These are phyloP conservation scores for Apostichopus californicus DNA, from an alignment of 35 echinoderm and acorn worm species.

Conservation along the genomic window DNA sequence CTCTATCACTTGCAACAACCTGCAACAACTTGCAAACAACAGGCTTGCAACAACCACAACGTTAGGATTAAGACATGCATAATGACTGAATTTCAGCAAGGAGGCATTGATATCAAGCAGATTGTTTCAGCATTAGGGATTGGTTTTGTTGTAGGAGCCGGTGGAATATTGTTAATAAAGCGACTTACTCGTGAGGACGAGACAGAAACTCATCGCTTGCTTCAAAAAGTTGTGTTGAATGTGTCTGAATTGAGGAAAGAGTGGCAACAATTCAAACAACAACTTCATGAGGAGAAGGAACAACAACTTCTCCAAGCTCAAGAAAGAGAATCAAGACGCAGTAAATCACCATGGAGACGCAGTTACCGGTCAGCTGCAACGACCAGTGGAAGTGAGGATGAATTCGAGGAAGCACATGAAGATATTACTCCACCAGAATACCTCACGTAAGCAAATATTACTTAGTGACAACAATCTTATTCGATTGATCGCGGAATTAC, in stretches of 20 bases:
- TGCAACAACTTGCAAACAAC: too few species aligned
- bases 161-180: slow-evolving; percentile 50
- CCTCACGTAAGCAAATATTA: slow-evolving; percentile 19
- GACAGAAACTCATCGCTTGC: background rate
- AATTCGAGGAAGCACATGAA: slow-evolving; percentile 69
- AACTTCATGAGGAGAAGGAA: background rate
- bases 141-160: slow-evolving; percentile 67
- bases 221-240: slow-evolving; percentile 23
- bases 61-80: background rate
- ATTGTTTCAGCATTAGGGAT: slow-evolving; percentile 66
- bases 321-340: slow-evolving; percentile 28
- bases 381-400: slow-evolving; percentile 58
- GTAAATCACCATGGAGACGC: slow-evolving; percentile 8
- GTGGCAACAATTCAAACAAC: slow-evolving; percentile 61
- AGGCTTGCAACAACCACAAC: background rate
- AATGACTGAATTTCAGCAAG: slow-evolving; percentile 3
- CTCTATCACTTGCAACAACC: too few species aligned
- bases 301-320: background rate
- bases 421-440: slow-evolving; percentile 25
- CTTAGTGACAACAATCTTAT: background rate
- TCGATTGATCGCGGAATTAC: background rate
- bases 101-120: slow-evolving; percentile 45
- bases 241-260: slow-evolving; percentile 46
- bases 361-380: slow-evolving; percentile 17
- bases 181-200: slow-evolving; percentile 11